A percentile compares a stretch with the other conserved stretches of the same genome.
These are phyloP conservation scores for Synchiropus splendidus DNA, from an alignment of 2,113 vertebrate genomes.

Conservation along the genomic window DNA sequence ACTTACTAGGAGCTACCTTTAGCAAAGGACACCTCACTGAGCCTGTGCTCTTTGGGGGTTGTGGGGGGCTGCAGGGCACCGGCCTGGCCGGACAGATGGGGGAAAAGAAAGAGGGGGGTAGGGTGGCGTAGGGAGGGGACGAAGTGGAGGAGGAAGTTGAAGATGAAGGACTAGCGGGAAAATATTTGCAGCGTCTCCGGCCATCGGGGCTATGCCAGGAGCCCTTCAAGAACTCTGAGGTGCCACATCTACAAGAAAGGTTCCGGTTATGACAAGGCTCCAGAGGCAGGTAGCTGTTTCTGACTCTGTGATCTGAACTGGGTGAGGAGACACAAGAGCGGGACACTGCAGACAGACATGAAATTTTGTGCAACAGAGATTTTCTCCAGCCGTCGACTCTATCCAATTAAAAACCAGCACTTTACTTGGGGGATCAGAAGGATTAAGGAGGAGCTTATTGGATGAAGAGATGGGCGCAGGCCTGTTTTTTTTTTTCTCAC, in stretches of 20 bases:
- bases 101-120: constrained; percentile 37
- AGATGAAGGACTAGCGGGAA: constrained; percentile 56
- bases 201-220: constrained; percentile 53
- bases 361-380: background rate
- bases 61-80: constrained; percentile 54
- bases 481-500: constrained; percentile 63
- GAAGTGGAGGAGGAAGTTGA: constrained; percentile 38
- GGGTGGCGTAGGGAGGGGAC: too few species aligned
- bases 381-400: constrained; percentile 14
- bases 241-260: constrained; percentile 62
- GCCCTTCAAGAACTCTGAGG: constrained; percentile 40
- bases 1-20: constrained; percentile 74
- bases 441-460: constrained; percentile 50
- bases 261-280: constrained; percentile 1
- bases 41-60: constrained; percentile 61
- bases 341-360: too few species aligned
- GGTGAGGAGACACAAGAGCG: too few species aligned
- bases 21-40: constrained; percentile 61
- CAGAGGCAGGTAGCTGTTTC: too few species aligned
- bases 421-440: constrained; percentile 36
- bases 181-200: constrained; percentile 46
- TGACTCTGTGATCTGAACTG: too few species aligned
- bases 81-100: constrained; percentile 48
- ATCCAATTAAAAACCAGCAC: constrained; percentile 37
- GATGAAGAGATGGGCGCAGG: constrained; percentile 30